Percentiles rank a stretch among this genome's conserved stretches.
Conservation (phyloP, 2,888 invertebrate genomes). For the Eupithecia insigniata region DNA sequence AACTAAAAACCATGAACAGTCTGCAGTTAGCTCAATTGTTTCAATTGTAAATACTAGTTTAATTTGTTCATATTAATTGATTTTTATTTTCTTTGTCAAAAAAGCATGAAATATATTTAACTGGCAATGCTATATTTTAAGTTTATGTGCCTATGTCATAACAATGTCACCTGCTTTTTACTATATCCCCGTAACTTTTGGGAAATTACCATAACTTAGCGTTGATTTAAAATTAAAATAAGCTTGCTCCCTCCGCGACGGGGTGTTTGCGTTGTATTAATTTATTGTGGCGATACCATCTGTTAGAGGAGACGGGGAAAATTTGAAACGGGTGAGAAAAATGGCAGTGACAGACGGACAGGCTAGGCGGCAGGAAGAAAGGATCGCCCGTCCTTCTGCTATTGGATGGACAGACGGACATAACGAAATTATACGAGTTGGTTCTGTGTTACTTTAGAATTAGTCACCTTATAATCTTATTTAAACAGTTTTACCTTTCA, state of each 20-base stretch:
- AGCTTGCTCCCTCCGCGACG: slow-evolving; percentile 49
- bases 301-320: slow-evolving; percentile 1
- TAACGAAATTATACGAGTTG: neutral
- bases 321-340: neutral
- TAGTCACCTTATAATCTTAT: no score
- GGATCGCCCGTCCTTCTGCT: neutral
- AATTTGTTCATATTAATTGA: no score
- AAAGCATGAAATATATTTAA: neutral
- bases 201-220: slow-evolving; percentile 54
- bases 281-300: slow-evolving; percentile 45
- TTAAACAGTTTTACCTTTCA: no score
- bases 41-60: no score
- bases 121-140: neutral
- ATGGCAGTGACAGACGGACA: neutral
- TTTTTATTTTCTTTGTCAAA: no score
- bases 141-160: neutral
- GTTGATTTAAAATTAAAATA: slow-evolving; percentile 63
- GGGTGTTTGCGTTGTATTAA: slow-evolving; percentile 27
- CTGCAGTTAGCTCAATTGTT: no score
- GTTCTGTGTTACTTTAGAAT: neutral
- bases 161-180: slow-evolving; percentile 18
- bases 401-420: neutral
- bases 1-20: no score
- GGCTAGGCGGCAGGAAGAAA: neutral
- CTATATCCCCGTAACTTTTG: slow-evolving; percentile 43